Conservation (phyloP, 2,888 invertebrate species). For the Ditula angustiorana region DNA sequence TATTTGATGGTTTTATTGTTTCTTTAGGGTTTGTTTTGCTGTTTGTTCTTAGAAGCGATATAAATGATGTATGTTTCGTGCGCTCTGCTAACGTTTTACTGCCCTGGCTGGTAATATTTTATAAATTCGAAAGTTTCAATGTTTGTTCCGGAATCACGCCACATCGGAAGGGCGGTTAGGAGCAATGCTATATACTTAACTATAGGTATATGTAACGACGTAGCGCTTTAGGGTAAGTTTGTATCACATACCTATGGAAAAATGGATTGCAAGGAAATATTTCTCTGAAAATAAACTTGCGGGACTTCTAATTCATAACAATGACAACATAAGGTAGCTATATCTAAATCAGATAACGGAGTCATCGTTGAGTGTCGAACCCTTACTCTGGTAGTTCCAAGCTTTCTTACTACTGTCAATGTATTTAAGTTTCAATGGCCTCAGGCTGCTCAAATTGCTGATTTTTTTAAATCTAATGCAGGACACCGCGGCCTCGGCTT, state of each 20-base stretch:
- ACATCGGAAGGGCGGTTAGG: background rate
- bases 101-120: background rate
- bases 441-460: no score
- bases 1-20: slow-evolving; percentile 15
- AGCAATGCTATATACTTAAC: background rate
- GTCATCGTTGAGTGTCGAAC: no score
- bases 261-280: background rate
- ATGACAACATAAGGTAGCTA: background rate
- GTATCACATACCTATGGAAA: background rate
- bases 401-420: no score
- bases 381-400: no score
- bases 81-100: slow-evolving; percentile 2
- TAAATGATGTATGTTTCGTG: slow-evolving; percentile 18
- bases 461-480: no score
- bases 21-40: slow-evolving; percentile 6
- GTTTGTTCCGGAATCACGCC: slow-evolving; percentile 1
- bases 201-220: background rate
- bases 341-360: background rate
- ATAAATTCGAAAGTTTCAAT: background rate
- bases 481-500: no score
- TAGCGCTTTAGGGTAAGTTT: background rate
- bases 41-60: slow-evolving; percentile 7
- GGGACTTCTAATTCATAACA: background rate
- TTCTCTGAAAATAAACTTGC: background rate
- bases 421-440: no score